phyloP scores from a whole-genome alignment of 2,888 invertebrate genomes.

The Criorhina ranunculi region DNA sequence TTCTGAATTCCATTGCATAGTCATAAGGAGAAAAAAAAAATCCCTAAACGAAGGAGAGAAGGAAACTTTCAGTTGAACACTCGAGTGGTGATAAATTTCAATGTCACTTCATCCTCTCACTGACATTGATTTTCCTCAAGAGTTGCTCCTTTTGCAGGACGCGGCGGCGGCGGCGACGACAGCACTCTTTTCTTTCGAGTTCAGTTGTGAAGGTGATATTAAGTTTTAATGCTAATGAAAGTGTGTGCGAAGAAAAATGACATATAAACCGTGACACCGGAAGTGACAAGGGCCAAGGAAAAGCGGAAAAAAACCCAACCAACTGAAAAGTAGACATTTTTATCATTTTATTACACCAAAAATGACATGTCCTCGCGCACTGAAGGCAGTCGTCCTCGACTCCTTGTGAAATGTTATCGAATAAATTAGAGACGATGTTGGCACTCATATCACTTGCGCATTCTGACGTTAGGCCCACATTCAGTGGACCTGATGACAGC shows the following conservation, averaged over 20 bases:
- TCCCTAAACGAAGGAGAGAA: not conserved
- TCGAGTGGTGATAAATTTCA: slow-evolving; percentile 70
- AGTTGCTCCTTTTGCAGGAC: slow-evolving; percentile 42
- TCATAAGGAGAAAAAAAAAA: slow-evolving; percentile 6
- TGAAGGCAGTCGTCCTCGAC: slow-evolving; percentile 18
- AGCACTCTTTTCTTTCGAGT: slow-evolving; percentile 23
- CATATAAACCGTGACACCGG: slow-evolving; percentile 24
- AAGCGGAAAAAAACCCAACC: slow-evolving; percentile 31
- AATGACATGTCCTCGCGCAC: slow-evolving; percentile 57
- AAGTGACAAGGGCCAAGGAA: not conserved
- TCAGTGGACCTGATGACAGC: slow-evolving; percentile 44
- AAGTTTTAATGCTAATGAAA: slow-evolving; percentile 74
- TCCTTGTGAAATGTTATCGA: slow-evolving; percentile 53
- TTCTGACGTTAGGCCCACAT: slow-evolving; percentile 37
- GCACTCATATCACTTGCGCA: slow-evolving; percentile 54
- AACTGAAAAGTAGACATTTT: slow-evolving; percentile 71
- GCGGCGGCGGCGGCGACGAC: not conserved
- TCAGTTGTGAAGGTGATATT: slow-evolving; percentile 54
- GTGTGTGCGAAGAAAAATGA: slow-evolving; percentile 64
- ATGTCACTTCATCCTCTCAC: slow-evolving; percentile 62
- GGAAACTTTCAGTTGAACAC: slow-evolving; percentile 47
- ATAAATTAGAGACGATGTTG: slow-evolving; percentile 66
- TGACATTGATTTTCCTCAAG: slow-evolving; percentile 70
- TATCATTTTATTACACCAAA: slow-evolving; percentile 71
- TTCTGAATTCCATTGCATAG: slow-evolving; percentile 49